phyloP scores from a whole-genome alignment of 2,888 invertebrate genomes.

The Anodontia alba region DNA sequence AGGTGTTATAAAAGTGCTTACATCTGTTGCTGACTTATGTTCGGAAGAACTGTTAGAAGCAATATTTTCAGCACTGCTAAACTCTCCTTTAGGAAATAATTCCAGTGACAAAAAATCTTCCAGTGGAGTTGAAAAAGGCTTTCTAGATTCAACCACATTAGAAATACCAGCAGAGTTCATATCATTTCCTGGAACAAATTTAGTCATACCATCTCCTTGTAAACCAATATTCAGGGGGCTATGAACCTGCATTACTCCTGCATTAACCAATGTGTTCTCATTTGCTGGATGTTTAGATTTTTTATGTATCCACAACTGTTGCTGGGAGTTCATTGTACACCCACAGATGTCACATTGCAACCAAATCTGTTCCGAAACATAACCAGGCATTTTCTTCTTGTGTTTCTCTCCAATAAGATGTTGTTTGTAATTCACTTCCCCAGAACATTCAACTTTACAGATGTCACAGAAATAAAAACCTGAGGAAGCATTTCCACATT shows the following conservation, averaged over 20 bases:
- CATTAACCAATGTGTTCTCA: not conserved
- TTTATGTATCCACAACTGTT: constrained; percentile 41
- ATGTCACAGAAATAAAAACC: constrained; percentile 65
- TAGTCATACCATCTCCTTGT: not conserved
- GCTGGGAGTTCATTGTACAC: constrained; percentile 23
- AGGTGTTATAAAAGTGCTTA: constrained; percentile 5
- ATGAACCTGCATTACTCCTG: not conserved
- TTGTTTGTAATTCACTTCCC: constrained; percentile 71
- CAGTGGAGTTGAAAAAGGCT: constrained; percentile 6
- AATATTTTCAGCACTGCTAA: not conserved
- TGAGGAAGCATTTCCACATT: constrained; percentile 22
- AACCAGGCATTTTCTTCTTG: constrained; percentile 20
- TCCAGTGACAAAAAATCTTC: constrained; percentile 39
- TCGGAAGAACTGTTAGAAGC: not conserved
- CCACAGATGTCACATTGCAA: constrained; percentile 24
- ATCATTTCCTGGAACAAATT: not conserved
- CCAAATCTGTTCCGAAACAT: not conserved
- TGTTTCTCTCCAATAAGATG: constrained; percentile 74
- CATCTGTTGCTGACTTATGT: not conserved
- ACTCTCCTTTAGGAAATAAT: constrained; percentile 34
- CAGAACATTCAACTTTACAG: constrained; percentile 70
- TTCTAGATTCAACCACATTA: not conserved
- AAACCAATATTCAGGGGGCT: not conserved
- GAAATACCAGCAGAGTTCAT: not conserved
- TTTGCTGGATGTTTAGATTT: not conserved